Percentiles rank a stretch among this genome's conserved stretches.
phyloP scores from a whole-genome alignment of 2,888 invertebrate genomes.

The Sericinus montela region DNA sequence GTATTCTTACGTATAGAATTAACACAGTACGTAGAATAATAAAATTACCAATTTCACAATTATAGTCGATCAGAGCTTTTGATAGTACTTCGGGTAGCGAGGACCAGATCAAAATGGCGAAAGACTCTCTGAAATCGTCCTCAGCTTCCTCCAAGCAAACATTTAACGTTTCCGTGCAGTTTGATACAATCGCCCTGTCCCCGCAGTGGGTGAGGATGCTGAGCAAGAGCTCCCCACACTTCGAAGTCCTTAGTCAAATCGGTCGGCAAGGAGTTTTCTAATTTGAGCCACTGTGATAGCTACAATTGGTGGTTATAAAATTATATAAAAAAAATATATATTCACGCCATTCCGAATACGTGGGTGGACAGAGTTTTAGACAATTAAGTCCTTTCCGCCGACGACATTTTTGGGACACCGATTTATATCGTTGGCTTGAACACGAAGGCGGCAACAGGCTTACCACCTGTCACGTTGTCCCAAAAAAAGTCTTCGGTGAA shows the following conservation, averaged over 20 bases:
- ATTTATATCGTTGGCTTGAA: too few relatives aligned
- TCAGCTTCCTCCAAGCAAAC: slow-evolving; percentile 45
- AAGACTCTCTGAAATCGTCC: slow-evolving; percentile 43
- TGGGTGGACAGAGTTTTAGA: too few relatives aligned
- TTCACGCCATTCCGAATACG: too few relatives aligned
- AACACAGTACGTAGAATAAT: too few relatives aligned
- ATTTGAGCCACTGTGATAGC: slow-evolving; percentile 64
- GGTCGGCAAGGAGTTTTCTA: slow-evolving; percentile 52
- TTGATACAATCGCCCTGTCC: slow-evolving; percentile 35
- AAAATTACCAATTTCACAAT: slow-evolving; percentile 43
- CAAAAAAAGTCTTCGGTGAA: too few relatives aligned
- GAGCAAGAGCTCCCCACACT: slow-evolving; percentile 59
- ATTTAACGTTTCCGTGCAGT: slow-evolving; percentile 51
- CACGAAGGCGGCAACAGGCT: too few relatives aligned
- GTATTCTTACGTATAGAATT: too few relatives aligned
- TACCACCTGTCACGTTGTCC: too few relatives aligned
- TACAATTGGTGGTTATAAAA: slow-evolving; percentile 32
- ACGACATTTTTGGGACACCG: too few relatives aligned
- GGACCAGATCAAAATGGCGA: slow-evolving; percentile 50
- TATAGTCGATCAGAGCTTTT: slow-evolving; percentile 49
- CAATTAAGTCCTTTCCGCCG: too few relatives aligned
- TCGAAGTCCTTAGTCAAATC: slow-evolving; percentile 47
- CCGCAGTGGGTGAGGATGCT: slow-evolving; percentile 48
- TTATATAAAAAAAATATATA: too few relatives aligned
- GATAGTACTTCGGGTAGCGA: slow-evolving; percentile 55